A percentile compares a stretch with the other conserved stretches of the same genome.
Conservation (phyloP, 2,113 vertebrate genomes). For the Melanotaenia duboulayi region DNA sequence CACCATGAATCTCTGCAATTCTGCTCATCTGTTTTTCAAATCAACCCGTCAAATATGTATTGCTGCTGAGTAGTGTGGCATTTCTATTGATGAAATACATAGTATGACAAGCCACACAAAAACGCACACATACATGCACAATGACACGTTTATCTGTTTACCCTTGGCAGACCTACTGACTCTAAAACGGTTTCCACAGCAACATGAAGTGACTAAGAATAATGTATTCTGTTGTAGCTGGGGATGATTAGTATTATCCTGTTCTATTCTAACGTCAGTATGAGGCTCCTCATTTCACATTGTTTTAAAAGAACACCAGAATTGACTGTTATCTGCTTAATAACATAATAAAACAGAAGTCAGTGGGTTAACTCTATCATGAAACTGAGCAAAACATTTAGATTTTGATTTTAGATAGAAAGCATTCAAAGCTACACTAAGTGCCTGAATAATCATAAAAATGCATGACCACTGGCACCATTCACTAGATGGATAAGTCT, state of each 20-base stretch:
- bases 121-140: conserved; percentile 34
- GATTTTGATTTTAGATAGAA: background rate
- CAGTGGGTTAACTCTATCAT: background rate
- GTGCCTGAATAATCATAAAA: conserved; percentile 47
- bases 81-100: conserved; percentile 63
- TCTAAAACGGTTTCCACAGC: conserved; percentile 85
- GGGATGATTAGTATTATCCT: conserved; percentile 69
- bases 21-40: conserved; percentile 68
- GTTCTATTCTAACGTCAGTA: conserved; percentile 48
- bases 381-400: conserved; percentile 19
- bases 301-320: conserved; percentile 31
- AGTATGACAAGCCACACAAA: conserved; percentile 33
- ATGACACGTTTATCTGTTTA: conserved; percentile 69
- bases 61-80: conserved; percentile 25
- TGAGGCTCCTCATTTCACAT: conserved; percentile 34
- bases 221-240: conserved; percentile 76
- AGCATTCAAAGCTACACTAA: conserved; percentile 20
- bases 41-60: conserved; percentile 51
- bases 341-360: conserved; percentile 19
- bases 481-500: conserved; percentile 43
- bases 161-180: conserved; percentile 75
- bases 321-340: conserved; percentile 24
- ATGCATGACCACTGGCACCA: conserved; percentile 52
- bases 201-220: conserved; percentile 81
- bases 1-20: conserved; percentile 55